A percentile compares a stretch with the other conserved stretches of the same genome.
phyloP scores from a whole-genome alignment of 1,140 invertebrate genomes.

The Polyergus mexicanus region DNA sequence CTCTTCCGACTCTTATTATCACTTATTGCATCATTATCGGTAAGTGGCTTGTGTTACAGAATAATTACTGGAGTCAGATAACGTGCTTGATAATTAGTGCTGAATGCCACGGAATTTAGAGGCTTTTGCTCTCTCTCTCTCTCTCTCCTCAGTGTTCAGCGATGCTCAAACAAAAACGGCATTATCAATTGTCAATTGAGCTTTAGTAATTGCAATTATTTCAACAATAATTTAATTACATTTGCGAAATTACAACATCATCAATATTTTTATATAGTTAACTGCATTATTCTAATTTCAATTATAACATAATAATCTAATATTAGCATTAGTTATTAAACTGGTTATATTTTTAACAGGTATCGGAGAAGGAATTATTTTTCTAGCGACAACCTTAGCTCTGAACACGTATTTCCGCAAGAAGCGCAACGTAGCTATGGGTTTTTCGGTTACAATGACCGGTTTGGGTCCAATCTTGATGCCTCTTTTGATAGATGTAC shows the following conservation, averaged over 20 bases:
- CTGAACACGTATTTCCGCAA: slow-evolving; percentile 91
- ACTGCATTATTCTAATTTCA: not conserved
- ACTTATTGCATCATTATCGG: slow-evolving; percentile 89
- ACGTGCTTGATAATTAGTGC: not conserved
- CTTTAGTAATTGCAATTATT: not conserved
- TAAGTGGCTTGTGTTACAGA: slow-evolving; percentile 82
- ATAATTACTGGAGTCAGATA: slow-evolving; percentile 3
- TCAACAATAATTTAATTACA: slow-evolving; percentile 13
- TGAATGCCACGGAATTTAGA: not conserved
- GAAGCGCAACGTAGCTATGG: slow-evolving; percentile 90
- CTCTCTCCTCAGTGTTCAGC: not conserved
- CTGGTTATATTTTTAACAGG: slow-evolving; percentile 45
- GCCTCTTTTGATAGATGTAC: slow-evolving; percentile 88
- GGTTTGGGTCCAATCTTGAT: slow-evolving; percentile 92
- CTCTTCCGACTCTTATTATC: slow-evolving; percentile 87
- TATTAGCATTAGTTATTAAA: slow-evolving; percentile 2
- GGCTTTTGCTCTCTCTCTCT: not conserved
- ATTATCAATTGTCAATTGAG: not conserved
- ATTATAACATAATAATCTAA: not conserved
- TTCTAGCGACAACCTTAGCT: slow-evolving; percentile 85
- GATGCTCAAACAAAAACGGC: not conserved
- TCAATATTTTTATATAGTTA: not conserved
- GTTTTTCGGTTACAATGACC: slow-evolving; percentile 90
- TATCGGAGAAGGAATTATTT: slow-evolving; percentile 67
- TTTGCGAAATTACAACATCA: not conserved